Evolutionary conservation across 2,888 invertebrate species (phyloP), one percentile per base, ranked within the genome.

Genomic region (Synanthedon andrenaeformis): DNA sequence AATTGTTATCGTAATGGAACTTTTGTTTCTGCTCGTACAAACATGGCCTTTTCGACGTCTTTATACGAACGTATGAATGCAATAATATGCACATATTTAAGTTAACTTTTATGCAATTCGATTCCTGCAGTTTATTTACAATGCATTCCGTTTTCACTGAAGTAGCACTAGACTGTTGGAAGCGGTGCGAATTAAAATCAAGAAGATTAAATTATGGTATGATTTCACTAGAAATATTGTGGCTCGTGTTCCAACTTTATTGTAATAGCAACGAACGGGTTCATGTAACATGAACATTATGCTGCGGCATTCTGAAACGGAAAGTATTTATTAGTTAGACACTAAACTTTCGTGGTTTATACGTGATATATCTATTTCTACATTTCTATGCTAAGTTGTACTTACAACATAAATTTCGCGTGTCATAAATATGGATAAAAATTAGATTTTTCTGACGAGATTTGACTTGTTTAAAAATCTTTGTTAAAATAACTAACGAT

Each of bases 51-150:
- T 74, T 69, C 80, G 84, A 85, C 78, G 81, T 83, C 84, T 84
- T 84, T 85, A 85, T 86, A 77, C 63, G 70, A 72, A 69, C 71
- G 72, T 68, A 73, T 69, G 74, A 74, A 74, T 74, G 76, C 76
- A 82, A 79, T 84, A 82, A 76, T 81, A 84, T 81, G 83, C 77
- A 77, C 82, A 84, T 82, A 83, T 80, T 82, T 80, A 82, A 82
- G 67, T 66, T 61, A 60, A 50, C 51, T 55, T 52, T 76, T 74
- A 73, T 77, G 84, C 82, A 79, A 85, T 79, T 72, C 72, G 83
- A 84, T 80, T 72, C 76, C 60, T 59, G 49, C 41, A 49, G 19
- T 52, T 58, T 55, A 79, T 84, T 83, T 82, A 82, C 73, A 70
- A 71, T 72, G 74, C 73, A 76, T 72, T 68, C 70, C 67, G 70